phyloP scores from a whole-genome alignment of 2,797 vertebrate species.

The Hephaestus fuliginosus region DNA sequence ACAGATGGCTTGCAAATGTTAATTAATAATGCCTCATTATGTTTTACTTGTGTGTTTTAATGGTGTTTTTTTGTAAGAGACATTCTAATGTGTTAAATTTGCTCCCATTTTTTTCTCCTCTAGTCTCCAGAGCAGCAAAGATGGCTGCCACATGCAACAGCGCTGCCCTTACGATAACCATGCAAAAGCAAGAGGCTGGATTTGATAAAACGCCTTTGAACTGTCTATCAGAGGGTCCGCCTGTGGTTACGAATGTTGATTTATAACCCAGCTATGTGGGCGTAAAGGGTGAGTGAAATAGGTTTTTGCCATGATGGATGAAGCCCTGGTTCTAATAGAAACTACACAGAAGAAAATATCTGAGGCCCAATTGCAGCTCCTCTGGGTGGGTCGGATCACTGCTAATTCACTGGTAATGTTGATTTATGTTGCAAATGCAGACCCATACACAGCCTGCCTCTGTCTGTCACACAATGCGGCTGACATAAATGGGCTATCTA shows the following conservation, averaged over 20 bases:
- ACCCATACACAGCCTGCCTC: not conserved
- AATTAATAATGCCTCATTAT: no score
- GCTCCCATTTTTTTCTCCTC: no score
- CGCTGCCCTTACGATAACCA: no score
- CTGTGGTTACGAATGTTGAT: not conserved
- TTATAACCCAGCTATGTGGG: not conserved
- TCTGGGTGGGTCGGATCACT: not conserved
- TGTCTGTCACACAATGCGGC: slow-evolving; percentile 4
- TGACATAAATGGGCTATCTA: slow-evolving; percentile 53
- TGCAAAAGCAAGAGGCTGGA: no score
- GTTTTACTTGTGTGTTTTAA: no score
- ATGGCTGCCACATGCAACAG: no score
- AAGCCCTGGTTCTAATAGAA: not conserved
- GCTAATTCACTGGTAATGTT: slow-evolving; percentile 5
- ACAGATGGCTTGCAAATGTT: no score
- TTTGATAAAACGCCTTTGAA: no score
- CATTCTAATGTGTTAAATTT: no score
- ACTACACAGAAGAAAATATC: not conserved
- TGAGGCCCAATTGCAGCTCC: not conserved
- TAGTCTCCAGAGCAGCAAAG: no score
- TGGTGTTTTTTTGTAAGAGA: no score
- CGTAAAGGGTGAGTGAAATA: not conserved
- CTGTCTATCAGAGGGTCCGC: no score
- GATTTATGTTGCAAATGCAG: not conserved
- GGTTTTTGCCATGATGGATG: not conserved